Conservation (phyloP, 2,113 vertebrate genomes). For the Sciurus niger region DNA sequence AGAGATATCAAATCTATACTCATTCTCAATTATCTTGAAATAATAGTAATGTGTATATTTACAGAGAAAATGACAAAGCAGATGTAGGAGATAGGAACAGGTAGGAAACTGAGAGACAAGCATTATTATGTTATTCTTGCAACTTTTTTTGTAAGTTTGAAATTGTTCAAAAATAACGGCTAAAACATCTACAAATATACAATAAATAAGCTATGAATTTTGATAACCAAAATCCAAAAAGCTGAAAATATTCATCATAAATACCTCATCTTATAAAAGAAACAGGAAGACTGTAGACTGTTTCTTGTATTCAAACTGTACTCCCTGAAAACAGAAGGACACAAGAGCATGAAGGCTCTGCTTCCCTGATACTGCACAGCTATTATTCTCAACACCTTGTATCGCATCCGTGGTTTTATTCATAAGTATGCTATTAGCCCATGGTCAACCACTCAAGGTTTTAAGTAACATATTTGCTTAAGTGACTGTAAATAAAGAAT, state of each 20-base stretch:
- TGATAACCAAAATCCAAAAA: background rate
- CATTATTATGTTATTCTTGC: background rate
- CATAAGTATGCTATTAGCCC: background rate
- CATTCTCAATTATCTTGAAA: background rate
- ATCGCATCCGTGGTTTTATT: background rate
- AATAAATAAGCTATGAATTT: background rate
- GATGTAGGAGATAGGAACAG: background rate
- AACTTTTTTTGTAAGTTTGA: conserved; percentile 10
- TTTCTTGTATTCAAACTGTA: background rate
- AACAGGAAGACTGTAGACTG: conserved; percentile 50
- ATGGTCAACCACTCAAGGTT: background rate
- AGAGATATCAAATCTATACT: background rate
- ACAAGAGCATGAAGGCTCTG: background rate
- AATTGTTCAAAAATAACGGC: background rate
- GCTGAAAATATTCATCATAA: conserved; percentile 39
- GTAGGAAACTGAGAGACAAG: background rate
- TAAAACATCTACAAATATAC: background rate
- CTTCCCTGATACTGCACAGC: background rate
- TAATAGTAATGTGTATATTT: background rate
- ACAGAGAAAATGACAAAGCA: background rate
- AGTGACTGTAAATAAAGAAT: background rate
- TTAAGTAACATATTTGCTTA: background rate
- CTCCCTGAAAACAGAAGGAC: background rate
- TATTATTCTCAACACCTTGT: background rate
- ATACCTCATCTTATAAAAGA: conserved; percentile 64